phyloP scores from a whole-genome alignment of 2,113 vertebrate species.

The Delphinapterus leucas region DNA sequence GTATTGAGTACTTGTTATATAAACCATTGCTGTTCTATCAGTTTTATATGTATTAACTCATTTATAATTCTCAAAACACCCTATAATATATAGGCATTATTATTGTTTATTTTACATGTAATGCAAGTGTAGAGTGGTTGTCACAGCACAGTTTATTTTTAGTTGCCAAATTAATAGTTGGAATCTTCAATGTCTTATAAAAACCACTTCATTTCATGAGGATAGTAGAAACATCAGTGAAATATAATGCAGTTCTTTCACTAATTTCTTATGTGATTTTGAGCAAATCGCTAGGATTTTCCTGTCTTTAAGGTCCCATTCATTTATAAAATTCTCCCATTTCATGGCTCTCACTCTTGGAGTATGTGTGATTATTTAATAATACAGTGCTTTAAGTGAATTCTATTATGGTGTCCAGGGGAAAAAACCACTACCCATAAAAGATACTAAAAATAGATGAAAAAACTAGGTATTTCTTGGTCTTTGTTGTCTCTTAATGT shows the following conservation, averaged over 20 bases:
- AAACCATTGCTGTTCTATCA: background rate
- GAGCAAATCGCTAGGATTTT: background rate
- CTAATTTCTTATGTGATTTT: background rate
- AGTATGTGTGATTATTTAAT: background rate
- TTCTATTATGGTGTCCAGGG: background rate
- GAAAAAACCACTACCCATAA: background rate
- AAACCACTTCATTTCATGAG: background rate
- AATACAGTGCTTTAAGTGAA: background rate
- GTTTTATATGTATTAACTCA: background rate
- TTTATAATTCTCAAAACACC: background rate
- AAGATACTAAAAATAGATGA: background rate
- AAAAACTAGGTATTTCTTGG: background rate
- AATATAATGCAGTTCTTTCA: background rate
- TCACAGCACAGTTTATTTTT: background rate
- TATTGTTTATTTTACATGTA: background rate
- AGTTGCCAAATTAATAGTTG: background rate
- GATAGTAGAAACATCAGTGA: background rate
- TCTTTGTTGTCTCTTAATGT: background rate
- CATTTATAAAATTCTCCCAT: background rate
- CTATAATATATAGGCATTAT: background rate
- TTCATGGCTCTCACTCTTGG: background rate
- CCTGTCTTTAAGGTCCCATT: background rate
- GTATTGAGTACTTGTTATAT: background rate
- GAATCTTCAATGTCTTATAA: background rate
- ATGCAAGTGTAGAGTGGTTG: background rate